phyloP scores from a whole-genome alignment of 2,113 vertebrate species.

The Triplophysa siluroides region DNA sequence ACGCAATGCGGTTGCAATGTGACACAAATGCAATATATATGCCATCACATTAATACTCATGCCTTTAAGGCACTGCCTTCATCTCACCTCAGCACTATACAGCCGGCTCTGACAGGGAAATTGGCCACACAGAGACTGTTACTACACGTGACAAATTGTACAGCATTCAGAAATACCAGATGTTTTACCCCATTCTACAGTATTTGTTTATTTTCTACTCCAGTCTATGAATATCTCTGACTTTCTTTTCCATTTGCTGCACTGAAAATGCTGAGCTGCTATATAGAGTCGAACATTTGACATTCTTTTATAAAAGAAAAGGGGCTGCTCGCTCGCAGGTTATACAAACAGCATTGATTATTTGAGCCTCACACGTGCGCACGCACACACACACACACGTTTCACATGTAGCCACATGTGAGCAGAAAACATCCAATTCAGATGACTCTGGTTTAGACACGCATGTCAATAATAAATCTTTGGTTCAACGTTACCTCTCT shows the following conservation, averaged over 20 bases:
- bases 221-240: conserved; percentile 9
- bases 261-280: conserved; percentile 29
- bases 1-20: no score
- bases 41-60: no score
- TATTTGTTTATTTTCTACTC: conserved; percentile 3
- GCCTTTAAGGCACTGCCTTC: neutral
- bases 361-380: neutral
- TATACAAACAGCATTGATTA: conserved; percentile 4
- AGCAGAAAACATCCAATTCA: conserved; percentile 27
- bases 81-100: neutral
- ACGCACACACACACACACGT: neutral
- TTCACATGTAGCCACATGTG: conserved; percentile 6
- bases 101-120: neutral
- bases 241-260: conserved; percentile 30
- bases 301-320: conserved; percentile 20
- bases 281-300: conserved; percentile 21
- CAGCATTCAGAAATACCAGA: conserved; percentile 13
- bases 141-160: conserved; percentile 5
- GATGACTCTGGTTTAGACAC: neutral
- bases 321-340: neutral
- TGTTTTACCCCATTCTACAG: neutral
- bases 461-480: conserved; percentile 51
- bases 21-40: no score
- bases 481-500: conserved; percentile 60
- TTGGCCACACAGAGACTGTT: neutral